Percentiles rank a stretch among this genome's conserved stretches.
These are phyloP conservation scores for Monopis laevigella DNA, from an alignment of 2,888 invertebrate species.

Conservation along the genomic window DNA sequence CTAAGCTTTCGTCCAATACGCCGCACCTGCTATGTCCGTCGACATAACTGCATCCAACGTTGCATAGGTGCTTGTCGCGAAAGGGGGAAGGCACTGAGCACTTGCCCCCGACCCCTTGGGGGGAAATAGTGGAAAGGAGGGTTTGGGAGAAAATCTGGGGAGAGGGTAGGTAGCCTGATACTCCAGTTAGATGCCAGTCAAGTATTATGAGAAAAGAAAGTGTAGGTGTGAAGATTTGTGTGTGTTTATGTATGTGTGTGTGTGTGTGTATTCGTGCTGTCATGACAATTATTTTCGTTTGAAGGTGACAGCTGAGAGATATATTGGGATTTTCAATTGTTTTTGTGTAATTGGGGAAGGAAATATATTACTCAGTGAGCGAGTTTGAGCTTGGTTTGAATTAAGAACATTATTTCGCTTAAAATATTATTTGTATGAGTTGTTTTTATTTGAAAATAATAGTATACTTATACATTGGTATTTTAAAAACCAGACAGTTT, in stretches of 20 bases:
- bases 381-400: no score
- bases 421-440: no score
- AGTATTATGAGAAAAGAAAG: conserved; percentile 16
- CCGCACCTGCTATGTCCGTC: conserved; percentile 14
- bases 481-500: no score
- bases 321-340: conserved; percentile 5
- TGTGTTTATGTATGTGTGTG: no score
- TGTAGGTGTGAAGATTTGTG: conserved; percentile 13
- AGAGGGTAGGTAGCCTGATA: conserved; percentile 12
- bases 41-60: conserved; percentile 15
- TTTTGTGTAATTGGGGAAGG: background rate
- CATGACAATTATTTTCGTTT: conserved; percentile 12
- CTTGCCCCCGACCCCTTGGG: conserved; percentile 13
- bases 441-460: no score
- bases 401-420: no score
- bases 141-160: conserved; percentile 2
- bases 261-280: conserved; percentile 7
- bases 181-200: conserved; percentile 16
- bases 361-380: no score
- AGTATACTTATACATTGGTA: no score
- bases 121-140: conserved; percentile 14
- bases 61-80: conserved; percentile 15
- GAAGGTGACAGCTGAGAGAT: conserved; percentile 4
- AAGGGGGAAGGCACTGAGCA: conserved; percentile 12
- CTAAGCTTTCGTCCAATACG: conserved; percentile 15